These are phyloP conservation scores for Calameuta pallipes DNA, from an alignment of 2,888 invertebrate species.

Conservation along the genomic window DNA sequence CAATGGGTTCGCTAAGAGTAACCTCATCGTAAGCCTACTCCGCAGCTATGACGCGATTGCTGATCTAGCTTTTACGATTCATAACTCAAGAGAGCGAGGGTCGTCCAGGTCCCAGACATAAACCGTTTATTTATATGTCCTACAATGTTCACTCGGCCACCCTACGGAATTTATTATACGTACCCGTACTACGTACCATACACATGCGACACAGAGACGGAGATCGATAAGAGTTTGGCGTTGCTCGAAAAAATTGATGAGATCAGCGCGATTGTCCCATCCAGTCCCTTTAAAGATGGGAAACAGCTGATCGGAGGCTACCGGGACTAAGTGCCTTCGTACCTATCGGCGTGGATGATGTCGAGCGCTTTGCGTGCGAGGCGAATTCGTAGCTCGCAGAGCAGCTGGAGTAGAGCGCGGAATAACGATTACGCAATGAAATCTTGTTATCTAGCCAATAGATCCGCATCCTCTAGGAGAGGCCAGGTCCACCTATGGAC, in stretches of 20 bases:
- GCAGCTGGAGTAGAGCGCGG: too few species aligned
- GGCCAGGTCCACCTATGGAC: constrained; percentile 30
- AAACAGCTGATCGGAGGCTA: too few species aligned
- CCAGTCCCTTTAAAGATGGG: too few species aligned
- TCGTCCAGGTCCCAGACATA: constrained; percentile 51
- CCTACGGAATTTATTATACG: constrained; percentile 54
- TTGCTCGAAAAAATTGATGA: too few species aligned
- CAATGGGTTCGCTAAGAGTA: constrained; percentile 42
- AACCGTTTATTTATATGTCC: constrained; percentile 66
- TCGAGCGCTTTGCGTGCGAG: too few species aligned
- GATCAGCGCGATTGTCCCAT: too few species aligned
- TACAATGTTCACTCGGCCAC: constrained; percentile 53
- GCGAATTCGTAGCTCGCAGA: too few species aligned
- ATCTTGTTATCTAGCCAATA: constrained; percentile 63
- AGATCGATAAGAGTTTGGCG: too few species aligned
- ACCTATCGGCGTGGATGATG: too few species aligned
- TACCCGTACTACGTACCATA: not conserved
- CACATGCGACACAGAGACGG: constrained; percentile 1
- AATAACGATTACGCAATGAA: constrained; percentile 60
- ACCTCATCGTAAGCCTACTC: constrained; percentile 38
- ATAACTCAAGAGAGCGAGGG: constrained; percentile 52
- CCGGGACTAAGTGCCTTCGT: too few species aligned
- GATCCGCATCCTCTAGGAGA: constrained; percentile 62
- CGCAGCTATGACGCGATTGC: constrained; percentile 46
- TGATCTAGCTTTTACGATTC: constrained; percentile 65